phyloP scores from a whole-genome alignment of 2,113 vertebrate genomes.

The Lethenteron camtschaticum region DNA sequence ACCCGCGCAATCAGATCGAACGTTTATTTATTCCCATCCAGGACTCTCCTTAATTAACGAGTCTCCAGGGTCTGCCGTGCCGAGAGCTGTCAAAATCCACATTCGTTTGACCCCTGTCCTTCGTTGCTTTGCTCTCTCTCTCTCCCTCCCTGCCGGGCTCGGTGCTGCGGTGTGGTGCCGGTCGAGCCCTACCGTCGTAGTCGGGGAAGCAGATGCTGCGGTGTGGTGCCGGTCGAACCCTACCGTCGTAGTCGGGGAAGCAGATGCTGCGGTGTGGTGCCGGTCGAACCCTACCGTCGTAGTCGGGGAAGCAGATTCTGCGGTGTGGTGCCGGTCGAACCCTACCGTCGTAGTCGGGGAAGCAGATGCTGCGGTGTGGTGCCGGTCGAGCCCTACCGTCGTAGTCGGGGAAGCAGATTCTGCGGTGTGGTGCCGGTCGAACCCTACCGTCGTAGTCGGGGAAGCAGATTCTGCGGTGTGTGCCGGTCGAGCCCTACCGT shows the following conservation, averaged over 20 bases:
- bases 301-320: too few species aligned
- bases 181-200: constrained; percentile 40
- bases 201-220: constrained; percentile 17
- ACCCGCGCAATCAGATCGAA: too few species aligned
- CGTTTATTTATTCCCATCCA: too few species aligned
- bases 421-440: not conserved
- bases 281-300: too few species aligned
- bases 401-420: too few species aligned
- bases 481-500: not conserved
- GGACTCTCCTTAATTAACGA: too few species aligned
- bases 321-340: not conserved
- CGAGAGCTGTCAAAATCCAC: too few species aligned
- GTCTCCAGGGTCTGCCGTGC: too few species aligned
- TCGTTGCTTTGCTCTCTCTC: too few species aligned
- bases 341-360: constrained; percentile 76
- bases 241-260: constrained; percentile 84
- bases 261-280: constrained; percentile 62
- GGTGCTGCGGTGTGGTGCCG: not conserved
- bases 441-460: constrained; percentile 66
- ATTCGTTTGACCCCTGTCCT: too few species aligned
- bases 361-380: constrained; percentile 73
- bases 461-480: constrained; percentile 85
- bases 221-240: constrained; percentile 8
- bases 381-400: too few species aligned
- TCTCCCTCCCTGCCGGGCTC: too few species aligned